Base-by-base conservation (phyloP, 2,888 invertebrate species). In the Acanthacorydalis orientalis region DNA sequence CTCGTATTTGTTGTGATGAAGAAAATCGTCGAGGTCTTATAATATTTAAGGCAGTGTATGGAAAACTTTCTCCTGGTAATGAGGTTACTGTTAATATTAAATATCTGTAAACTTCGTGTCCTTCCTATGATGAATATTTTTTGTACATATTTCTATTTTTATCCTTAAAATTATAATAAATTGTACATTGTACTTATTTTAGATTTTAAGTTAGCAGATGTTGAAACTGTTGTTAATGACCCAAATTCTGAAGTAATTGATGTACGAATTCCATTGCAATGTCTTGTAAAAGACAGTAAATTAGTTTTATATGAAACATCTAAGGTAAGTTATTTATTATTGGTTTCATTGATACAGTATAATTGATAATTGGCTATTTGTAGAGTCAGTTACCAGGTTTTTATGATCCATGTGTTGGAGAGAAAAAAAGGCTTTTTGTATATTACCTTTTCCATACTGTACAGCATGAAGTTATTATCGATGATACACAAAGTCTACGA, bases 341-440 rank as follows among this genome's bases (percentile, higher is more conserved):
- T 31, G 7, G 7, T 33, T 37, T 39, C 32, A 37, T 41, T 16
- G 2, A 37, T 34, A 31, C 14, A 15, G 39, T 46, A 32, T 35
- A 43, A 41, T 44, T 31, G 8, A 40, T 14, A 15, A 51, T 50
- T 43, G 53, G 50, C 51, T 56, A 50, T 53, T 74, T 75, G 31
- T 68, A 96, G 95, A 83, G 87, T 62, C 90, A 92, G 61, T 67
- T 97, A 52, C 90, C 96, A 10, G 97, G 97, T 32, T 97, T 97
- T 68, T 97, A 86, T 67, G 97, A 98, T 67, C 92, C 95, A 0
- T 90, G 91, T 54, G 77, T 87, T 46, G 92, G 93, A 1, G 93
- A 96, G 57, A 83, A 88, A 32, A 97, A 97, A 65, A 78, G 78
- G 57, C 70, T 97, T 23, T 78, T 81, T 46, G 76, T 97, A 53